Evolutionary conservation across 2,113 vertebrate genomes (phyloP).

Genomic region (Ptyas mucosa): DNA sequence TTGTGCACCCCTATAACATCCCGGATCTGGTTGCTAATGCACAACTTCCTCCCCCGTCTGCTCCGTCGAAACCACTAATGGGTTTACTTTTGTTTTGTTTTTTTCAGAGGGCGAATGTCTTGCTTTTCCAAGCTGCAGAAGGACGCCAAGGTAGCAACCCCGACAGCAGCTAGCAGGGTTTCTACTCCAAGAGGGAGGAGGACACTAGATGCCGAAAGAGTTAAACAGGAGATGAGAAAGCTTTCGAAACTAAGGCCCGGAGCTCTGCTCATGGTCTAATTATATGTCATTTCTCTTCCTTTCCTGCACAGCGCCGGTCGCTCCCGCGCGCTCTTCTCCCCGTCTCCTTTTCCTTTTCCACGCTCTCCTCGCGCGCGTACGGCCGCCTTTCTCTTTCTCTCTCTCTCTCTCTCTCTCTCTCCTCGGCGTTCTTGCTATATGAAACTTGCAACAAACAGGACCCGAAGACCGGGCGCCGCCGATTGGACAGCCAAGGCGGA

Average conservation of each 20-base stretch:
- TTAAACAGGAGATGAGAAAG: background rate
- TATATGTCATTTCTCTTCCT: background rate
- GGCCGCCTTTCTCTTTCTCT: background rate
- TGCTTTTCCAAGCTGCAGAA: conserved; percentile 15
- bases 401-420: background rate
- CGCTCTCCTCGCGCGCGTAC: background rate
- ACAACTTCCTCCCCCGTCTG: background rate
- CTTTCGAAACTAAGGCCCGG: background rate
- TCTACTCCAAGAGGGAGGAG: conserved; percentile 12
- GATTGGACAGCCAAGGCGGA: conserved; percentile 45
- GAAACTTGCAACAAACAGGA: conserved; percentile 53
- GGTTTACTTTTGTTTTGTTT: background rate
- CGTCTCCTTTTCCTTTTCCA: background rate
- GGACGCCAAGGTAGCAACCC: conserved; percentile 10
- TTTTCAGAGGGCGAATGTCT: conserved; percentile 18
- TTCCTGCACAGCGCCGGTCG: background rate
- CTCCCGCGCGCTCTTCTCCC: background rate
- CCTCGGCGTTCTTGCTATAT: background rate
- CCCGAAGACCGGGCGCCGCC: conserved; percentile 18
- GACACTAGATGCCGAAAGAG: accelerated
- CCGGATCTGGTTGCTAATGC: background rate
- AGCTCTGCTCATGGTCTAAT: background rate
- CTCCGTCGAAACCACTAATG: background rate
- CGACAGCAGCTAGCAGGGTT: conserved; percentile 25
- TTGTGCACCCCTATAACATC: background rate